Conservation (phyloP, 2,888 invertebrate species). For the Fragum whitleyi region DNA sequence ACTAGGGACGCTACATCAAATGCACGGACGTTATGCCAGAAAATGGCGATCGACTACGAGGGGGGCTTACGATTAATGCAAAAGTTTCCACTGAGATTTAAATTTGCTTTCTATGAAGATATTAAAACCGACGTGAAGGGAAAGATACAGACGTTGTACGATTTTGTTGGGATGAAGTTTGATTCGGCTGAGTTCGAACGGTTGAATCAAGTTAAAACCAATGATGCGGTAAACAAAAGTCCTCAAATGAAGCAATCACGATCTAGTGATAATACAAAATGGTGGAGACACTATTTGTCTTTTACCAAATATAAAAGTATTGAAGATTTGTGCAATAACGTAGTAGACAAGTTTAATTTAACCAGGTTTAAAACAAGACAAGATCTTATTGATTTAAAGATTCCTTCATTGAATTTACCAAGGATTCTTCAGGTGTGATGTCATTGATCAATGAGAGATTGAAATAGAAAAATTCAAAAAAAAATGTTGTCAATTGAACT, state of each 20-base stretch:
- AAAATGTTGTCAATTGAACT: no score
- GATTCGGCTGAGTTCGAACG: slow-evolving; percentile 16
- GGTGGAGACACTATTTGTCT: slow-evolving; percentile 54
- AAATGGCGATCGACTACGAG: slow-evolving; percentile 46
- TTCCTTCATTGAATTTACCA: slow-evolving; percentile 42
- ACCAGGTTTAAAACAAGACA: slow-evolving; percentile 38
- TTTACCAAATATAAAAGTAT: slow-evolving; percentile 35
- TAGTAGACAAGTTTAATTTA: slow-evolving; percentile 36
- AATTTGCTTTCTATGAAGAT: slow-evolving; percentile 59
- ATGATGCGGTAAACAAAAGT: slow-evolving; percentile 31
- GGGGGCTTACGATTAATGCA: slow-evolving; percentile 33
- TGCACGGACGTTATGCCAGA: slow-evolving; percentile 39
- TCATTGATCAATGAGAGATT: no score
- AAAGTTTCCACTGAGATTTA: slow-evolving; percentile 49
- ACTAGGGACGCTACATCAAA: slow-evolving; percentile 37
- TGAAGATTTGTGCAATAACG: slow-evolving; percentile 33
- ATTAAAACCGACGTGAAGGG: slow-evolving; percentile 34
- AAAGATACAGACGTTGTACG: slow-evolving; percentile 39
- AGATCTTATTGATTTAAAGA: slow-evolving; percentile 18
- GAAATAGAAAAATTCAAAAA: no score
- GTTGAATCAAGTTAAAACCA: slow-evolving; percentile 43
- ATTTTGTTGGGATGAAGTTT: slow-evolving; percentile 52
- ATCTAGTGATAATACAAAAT: slow-evolving; percentile 44
- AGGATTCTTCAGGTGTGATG: not conserved
- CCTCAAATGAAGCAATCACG: slow-evolving; percentile 29